Evolutionary conservation across 2,888 invertebrate species (phyloP).

Genomic region (Phytoseiulus persimilis): DNA sequence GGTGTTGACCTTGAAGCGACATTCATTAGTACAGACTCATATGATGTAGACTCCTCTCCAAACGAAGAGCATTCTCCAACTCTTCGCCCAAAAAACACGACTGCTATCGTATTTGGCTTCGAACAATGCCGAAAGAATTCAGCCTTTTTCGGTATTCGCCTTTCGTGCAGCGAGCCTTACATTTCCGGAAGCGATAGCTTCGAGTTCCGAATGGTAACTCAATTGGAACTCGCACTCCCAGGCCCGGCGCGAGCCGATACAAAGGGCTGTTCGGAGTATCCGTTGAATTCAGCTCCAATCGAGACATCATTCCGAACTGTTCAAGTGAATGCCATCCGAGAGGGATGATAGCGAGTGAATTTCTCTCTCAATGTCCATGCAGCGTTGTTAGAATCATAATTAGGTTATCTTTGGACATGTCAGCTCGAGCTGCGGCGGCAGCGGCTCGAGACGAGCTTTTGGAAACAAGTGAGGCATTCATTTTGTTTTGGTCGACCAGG

Average conservation of each 20-base stretch:
- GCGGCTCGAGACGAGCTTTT: not conserved
- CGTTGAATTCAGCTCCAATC: not conserved
- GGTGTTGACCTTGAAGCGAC: no score
- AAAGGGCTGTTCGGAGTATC: not conserved
- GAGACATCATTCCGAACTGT: not conserved
- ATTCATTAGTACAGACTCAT: no score
- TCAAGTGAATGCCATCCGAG: not conserved
- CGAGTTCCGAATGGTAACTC: not conserved
- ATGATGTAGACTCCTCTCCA: no score
- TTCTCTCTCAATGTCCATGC: not conserved
- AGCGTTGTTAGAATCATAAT: not conserved
- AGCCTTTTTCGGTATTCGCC: not conserved
- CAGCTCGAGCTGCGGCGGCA: not conserved
- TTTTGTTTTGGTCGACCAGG: not conserved
- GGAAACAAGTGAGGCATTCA: conserved; percentile 5
- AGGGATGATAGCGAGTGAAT: not conserved
- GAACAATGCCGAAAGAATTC: not conserved
- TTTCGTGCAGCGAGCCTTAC: not conserved
- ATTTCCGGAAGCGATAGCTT: not conserved
- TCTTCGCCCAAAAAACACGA: not conserved
- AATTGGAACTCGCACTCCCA: not conserved
- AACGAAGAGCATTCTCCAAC: not conserved
- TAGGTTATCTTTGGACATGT: not conserved
- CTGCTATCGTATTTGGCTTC: not conserved
- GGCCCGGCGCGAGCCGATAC: not conserved